Percentiles rank a stretch among this genome's conserved stretches.
phyloP scores from a whole-genome alignment of 2,113 vertebrate species.

The Cyphomyrus plagiostoma region DNA sequence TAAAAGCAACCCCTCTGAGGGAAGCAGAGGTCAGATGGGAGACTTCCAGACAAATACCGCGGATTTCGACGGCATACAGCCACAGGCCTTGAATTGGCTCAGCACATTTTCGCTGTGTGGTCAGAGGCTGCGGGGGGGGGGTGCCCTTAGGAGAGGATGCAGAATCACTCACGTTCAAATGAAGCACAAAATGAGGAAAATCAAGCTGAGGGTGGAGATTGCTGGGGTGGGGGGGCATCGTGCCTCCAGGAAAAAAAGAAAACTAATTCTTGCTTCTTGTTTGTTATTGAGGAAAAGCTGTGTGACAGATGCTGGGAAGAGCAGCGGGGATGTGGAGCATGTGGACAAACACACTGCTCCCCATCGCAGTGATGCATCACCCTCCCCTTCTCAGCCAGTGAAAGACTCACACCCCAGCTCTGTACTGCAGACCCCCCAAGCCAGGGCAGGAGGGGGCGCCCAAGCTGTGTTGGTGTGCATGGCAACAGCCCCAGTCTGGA shows the following conservation, averaged over 20 bases:
- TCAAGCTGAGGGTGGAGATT: background rate
- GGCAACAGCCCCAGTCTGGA: constrained; percentile 49
- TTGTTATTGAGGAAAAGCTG: constrained; percentile 31
- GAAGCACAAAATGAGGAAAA: background rate
- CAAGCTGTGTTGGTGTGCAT: background rate
- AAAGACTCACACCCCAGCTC: background rate
- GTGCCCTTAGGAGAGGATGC: background rate
- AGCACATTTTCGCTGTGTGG: background rate
- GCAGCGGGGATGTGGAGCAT: constrained; percentile 31
- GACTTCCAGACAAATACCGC: constrained; percentile 39
- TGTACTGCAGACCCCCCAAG: background rate
- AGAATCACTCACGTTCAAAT: background rate
- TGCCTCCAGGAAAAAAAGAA: constrained; percentile 28
- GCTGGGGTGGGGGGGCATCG: background rate
- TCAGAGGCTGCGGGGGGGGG: background rate
- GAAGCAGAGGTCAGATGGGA: constrained; percentile 73
- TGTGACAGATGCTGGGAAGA: constrained; percentile 46
- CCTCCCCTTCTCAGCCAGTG: background rate
- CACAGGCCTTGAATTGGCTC: background rate
- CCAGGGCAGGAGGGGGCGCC: background rate
- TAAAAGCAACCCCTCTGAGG: constrained; percentile 80
- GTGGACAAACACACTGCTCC: constrained; percentile 38
- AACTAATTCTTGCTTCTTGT: constrained; percentile 33
- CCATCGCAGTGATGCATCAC: constrained; percentile 36
- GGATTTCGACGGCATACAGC: background rate